Percentiles rank a stretch among this genome's conserved stretches.
Evolutionary conservation across 2,888 invertebrate species (phyloP).

Genomic region (Hecatera dysodea): DNA sequence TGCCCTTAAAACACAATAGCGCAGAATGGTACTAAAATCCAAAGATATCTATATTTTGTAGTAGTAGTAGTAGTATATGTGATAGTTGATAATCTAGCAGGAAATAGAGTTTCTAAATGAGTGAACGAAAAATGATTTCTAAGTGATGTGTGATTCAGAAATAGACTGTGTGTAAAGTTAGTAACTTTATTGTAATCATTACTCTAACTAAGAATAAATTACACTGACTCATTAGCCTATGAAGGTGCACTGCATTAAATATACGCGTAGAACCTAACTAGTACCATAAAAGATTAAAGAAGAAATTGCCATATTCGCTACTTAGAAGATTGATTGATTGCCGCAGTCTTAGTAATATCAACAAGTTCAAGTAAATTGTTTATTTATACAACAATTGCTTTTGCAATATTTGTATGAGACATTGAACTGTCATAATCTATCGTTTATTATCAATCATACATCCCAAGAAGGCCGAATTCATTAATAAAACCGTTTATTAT

Average conservation of each 20-base stretch:
- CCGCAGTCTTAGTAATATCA: not conserved
- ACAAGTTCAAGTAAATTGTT: constrained; percentile 18
- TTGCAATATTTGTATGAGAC: constrained; percentile 21
- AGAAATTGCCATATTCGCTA: constrained; percentile 33
- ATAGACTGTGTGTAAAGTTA: not conserved
- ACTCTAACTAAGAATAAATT: constrained; percentile 19
- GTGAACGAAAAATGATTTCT: not conserved
- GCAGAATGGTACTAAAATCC: too few species aligned
- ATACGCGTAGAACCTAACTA: constrained; percentile 7
- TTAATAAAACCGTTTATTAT: constrained; percentile 50
- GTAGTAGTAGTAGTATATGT: too few species aligned
- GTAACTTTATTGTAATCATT: not conserved
- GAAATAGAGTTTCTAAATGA: not conserved
- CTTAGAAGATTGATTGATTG: constrained; percentile 18
- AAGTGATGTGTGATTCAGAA: not conserved
- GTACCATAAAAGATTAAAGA: constrained; percentile 8
- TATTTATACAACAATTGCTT: constrained; percentile 30
- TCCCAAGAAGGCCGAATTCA: constrained; percentile 41
- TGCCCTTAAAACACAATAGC: not conserved
- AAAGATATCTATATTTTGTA: too few species aligned
- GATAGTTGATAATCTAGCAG: not conserved
- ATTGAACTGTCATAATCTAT: constrained; percentile 51
- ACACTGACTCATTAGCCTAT: constrained; percentile 20
- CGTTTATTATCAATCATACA: constrained; percentile 58
- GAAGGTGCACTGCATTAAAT: constrained; percentile 36